Conservation (phyloP, 2,888 invertebrate species). For the Hirtodrosophila confusa region DNA sequence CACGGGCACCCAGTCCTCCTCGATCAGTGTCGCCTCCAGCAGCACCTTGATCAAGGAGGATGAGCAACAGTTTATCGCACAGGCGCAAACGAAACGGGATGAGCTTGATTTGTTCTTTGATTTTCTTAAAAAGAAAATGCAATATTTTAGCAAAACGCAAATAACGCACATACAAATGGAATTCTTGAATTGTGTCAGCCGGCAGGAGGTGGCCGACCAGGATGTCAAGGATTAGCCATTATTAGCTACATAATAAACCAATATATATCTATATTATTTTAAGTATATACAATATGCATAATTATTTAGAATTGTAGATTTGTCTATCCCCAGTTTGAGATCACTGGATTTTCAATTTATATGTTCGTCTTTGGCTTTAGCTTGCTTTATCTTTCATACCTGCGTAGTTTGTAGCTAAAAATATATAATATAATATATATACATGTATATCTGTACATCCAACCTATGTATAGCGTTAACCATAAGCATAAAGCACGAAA, state of each 20-base stretch:
- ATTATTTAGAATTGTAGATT: too few relatives aligned
- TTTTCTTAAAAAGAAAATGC: conserved; percentile 82
- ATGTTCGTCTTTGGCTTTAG: conserved; percentile 1
- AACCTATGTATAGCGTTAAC: conserved; percentile 14
- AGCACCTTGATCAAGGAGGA: conserved; percentile 56
- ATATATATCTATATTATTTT: background rate
- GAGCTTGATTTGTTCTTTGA: conserved; percentile 82
- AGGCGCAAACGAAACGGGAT: conserved; percentile 68
- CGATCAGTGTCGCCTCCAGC: conserved; percentile 39
- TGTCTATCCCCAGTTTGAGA: too few relatives aligned
- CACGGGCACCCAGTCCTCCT: background rate
- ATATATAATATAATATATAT: background rate
- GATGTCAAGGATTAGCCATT: conserved; percentile 63
- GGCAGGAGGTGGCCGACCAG: conserved; percentile 76
- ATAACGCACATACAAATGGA: conserved; percentile 82
- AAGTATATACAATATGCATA: background rate
- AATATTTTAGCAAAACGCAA: conserved; percentile 79
- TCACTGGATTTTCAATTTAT: too few relatives aligned
- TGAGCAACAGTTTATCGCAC: conserved; percentile 52
- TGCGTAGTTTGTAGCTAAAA: too few relatives aligned
- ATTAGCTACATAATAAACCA: background rate
- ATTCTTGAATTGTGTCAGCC: conserved; percentile 81
- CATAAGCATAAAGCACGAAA: conserved; percentile 3
- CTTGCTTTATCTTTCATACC: background rate
- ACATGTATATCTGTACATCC: conserved; percentile 21